Evolutionary conservation across 2,113 vertebrate genomes (phyloP).

Genomic region (Typhlomys cinereus): DNA sequence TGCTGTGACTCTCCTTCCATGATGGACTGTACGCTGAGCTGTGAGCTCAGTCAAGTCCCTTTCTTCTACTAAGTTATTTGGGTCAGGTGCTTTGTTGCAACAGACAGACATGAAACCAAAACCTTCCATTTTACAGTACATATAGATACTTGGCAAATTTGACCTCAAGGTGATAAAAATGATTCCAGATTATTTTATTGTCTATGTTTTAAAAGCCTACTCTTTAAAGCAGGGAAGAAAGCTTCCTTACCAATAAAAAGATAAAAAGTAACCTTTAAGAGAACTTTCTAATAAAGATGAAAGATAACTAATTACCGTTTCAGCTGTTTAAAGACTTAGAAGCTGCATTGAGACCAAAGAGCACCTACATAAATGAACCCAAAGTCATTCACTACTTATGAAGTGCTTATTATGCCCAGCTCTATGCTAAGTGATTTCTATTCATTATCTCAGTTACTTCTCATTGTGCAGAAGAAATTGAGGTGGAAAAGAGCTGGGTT

Average conservation of each 20-base stretch:
- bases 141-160: not conserved
- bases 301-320: not conserved
- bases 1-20: too few relatives aligned
- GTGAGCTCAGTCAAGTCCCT: too few relatives aligned
- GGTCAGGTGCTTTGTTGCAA: too few relatives aligned
- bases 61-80: too few relatives aligned
- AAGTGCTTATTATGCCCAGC: not conserved
- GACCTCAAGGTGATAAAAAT: conserved; percentile 10
- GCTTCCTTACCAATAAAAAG: conserved; percentile 8
- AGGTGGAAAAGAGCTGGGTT: not conserved
- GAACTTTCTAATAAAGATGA: conserved; percentile 19
- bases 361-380: not conserved
- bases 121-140: not conserved
- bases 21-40: too few relatives aligned
- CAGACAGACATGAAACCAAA: not conserved
- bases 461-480: not conserved
- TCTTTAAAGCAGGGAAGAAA: conserved; percentile 12
- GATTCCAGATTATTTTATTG: not conserved
- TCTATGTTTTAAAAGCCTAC: not conserved
- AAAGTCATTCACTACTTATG: not conserved
- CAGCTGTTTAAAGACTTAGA: conserved; percentile 1
- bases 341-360: not conserved
- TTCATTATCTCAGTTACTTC: not conserved
- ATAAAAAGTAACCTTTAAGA: conserved; percentile 33
- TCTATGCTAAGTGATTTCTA: not conserved